Evolutionary conservation across 1,140 invertebrate genomes (phyloP), one percentile per base, ranked within the genome.

Genomic region (Calycopis cecrops): DNA sequence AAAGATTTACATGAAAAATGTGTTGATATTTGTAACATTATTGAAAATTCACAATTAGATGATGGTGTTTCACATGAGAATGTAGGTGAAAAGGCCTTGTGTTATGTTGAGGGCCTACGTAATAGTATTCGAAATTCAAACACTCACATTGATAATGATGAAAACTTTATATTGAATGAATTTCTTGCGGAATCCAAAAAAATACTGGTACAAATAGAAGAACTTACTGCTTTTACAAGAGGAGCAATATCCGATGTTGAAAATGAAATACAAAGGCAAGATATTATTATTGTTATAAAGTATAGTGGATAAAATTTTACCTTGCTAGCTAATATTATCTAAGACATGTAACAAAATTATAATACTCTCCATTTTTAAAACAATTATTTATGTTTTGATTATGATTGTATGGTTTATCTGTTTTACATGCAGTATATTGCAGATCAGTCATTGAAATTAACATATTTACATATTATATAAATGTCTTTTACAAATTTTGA

Each of bases 251-350:
- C 70, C 54, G 84, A 85, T 61, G 55, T 77, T 12, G 71, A 79
- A 38, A 54, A 57, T 44, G 84, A 88, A 60, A 82, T 81, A 57
- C 67, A 69, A 55, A 83, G 81, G 85, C 86, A 71, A 60, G 56
- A 51, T 17, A 51, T 28, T 6, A 28, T 28, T 28, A 28, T 28
- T 28, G 6, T 28, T 6, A 28, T 28, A 3, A 28, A 28, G 21
- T 28, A 3, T 28, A 28, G 21, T 28, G 21, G 21, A 28, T 28
- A 3, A 3, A 2, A 28, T 2, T 28, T 28, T 47, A 47, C n/a
- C n/a, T 17, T 17, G 4, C n/a, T 16, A 21, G 7, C 3, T 47
- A 18, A 16, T 18, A 18, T 17, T 0, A 8, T 16, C 9, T 16
- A 47, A 11, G 17, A 18, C 8, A 44, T 16, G 17, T 44, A 48